These are phyloP conservation scores for Nomada fabriciana DNA, from an alignment of 2,888 invertebrate genomes.

Conservation along the genomic window DNA sequence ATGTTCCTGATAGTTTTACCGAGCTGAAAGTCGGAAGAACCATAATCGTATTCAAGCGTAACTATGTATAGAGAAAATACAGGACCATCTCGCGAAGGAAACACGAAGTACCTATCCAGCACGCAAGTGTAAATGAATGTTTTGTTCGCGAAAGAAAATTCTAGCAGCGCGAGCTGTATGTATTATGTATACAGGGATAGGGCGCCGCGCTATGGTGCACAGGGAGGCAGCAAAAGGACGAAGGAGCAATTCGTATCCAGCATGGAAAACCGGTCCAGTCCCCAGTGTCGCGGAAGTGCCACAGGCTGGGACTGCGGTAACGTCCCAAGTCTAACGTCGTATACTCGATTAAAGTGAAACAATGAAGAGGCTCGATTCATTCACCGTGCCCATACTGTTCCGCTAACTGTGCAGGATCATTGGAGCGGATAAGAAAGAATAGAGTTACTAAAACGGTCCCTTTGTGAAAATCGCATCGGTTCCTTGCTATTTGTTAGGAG, in stretches of 20 bases:
- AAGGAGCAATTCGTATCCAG: constrained; percentile 67
- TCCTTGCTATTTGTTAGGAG: not conserved
- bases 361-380: constrained; percentile 61
- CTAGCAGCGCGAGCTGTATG: not conserved
- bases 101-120: constrained; percentile 9
- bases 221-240: constrained; percentile 63
- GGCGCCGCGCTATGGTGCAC: constrained; percentile 25
- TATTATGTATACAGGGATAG: not conserved
- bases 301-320: constrained; percentile 50
- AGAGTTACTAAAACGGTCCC: too few species aligned
- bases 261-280: constrained; percentile 68
- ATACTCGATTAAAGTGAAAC: constrained; percentile 66
- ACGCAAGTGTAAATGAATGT: constrained; percentile 24
- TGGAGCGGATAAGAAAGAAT: not conserved
- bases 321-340: constrained; percentile 59
- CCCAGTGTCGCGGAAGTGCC: constrained; percentile 69
- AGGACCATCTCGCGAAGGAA: not conserved
- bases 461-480: not conserved
- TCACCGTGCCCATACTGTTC: constrained; percentile 50
- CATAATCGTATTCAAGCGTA: not conserved
- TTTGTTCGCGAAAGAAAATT: constrained; percentile 41
- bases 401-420: constrained; percentile 19
- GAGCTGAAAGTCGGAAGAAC: not conserved
- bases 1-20: not conserved
- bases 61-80: not conserved